These are phyloP conservation scores for Mycalesis mineus DNA, from an alignment of 2,888 invertebrate genomes.

Conservation along the genomic window DNA sequence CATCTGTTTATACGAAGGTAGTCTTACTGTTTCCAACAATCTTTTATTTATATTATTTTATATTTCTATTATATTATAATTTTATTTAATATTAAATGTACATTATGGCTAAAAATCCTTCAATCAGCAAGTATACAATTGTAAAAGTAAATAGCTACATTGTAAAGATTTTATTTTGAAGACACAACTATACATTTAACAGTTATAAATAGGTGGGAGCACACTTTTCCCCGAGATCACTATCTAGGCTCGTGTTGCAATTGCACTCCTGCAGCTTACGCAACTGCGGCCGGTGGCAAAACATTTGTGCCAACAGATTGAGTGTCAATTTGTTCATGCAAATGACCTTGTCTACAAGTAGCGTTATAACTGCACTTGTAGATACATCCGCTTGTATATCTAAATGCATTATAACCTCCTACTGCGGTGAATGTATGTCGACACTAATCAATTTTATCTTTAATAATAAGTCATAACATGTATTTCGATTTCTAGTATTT, in stretches of 20 bases:
- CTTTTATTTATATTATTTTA: too few species aligned
- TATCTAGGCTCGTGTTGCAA: constrained; percentile 44
- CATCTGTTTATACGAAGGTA: too few species aligned
- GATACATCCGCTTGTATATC: constrained; percentile 16
- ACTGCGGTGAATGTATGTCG: background rate
- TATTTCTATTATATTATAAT: too few species aligned
- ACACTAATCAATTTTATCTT: background rate
- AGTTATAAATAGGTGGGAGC: constrained; percentile 43
- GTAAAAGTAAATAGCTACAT: too few species aligned
- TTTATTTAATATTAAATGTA: too few species aligned
- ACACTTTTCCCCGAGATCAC: constrained; percentile 40
- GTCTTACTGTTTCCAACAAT: too few species aligned
- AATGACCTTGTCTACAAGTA: constrained; percentile 34
- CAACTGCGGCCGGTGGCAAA: constrained; percentile 48
- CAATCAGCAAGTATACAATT: too few species aligned
- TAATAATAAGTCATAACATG: background rate
- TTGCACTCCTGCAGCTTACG: constrained; percentile 58
- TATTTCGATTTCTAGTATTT: background rate
- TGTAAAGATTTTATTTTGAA: background rate
- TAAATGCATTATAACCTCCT: constrained; percentile 2
- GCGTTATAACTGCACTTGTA: constrained; percentile 24
- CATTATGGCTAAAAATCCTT: too few species aligned
- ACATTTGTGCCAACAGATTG: constrained; percentile 39
- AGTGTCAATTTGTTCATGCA: constrained; percentile 29
- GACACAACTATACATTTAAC: constrained; percentile 43